Conservation (phyloP, 2,888 invertebrate species). For the Arctia plantaginis region DNA sequence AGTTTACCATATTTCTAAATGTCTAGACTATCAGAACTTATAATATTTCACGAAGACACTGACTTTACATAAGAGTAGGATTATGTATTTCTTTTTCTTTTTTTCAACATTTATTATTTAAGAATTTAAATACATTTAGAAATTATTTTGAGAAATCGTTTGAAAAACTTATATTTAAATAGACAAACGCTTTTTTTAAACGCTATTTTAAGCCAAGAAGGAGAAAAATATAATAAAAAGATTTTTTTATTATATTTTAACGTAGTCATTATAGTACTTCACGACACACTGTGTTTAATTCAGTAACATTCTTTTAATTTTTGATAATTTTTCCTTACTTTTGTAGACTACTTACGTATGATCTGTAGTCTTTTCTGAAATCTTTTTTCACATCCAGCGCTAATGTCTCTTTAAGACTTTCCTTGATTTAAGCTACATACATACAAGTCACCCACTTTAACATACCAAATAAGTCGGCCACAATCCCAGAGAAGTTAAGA, state of each 20-base stretch:
- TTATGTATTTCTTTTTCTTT: neutral
- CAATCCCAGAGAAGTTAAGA: slow-evolving; percentile 2
- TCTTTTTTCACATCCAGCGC: neutral
- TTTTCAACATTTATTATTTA: neutral
- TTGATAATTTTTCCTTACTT: neutral
- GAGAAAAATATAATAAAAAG: too few relatives aligned
- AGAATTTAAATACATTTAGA: neutral
- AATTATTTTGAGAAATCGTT: too few relatives aligned
- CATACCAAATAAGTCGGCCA: slow-evolving; percentile 1
- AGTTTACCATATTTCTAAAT: neutral
- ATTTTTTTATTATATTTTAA: too few relatives aligned
- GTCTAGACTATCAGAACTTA: neutral
- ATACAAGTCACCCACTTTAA: neutral
- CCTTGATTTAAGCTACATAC: neutral
- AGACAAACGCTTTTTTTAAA: too few relatives aligned
- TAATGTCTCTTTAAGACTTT: neutral
- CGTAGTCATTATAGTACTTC: too few relatives aligned
- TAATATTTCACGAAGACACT: neutral
- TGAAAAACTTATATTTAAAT: too few relatives aligned
- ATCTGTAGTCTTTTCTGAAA: neutral
- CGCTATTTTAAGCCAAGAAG: too few relatives aligned
- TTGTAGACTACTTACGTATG: neutral
- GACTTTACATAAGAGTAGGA: too few relatives aligned
- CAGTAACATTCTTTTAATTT: neutral
- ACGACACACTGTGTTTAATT: neutral